Base-by-base conservation (phyloP, 1,140 invertebrate genomes). In the Luehdorfia chinensis region DNA sequence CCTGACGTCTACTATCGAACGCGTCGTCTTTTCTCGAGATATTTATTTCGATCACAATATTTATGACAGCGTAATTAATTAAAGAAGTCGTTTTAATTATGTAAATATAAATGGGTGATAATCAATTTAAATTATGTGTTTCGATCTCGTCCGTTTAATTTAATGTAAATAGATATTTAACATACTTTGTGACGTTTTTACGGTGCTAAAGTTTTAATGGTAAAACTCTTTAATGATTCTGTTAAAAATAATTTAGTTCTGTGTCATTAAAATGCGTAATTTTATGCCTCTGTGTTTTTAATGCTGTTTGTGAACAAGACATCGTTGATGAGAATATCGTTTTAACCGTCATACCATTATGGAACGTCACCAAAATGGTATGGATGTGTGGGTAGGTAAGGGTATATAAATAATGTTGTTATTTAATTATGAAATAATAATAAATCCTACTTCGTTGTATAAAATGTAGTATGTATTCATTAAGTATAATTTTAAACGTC, bases 381-480 rank as follows among this genome's bases (percentile, higher is more conserved):
- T 88, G 75, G 87, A 88, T 87, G 87, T 88, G 84, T 88, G 87
- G 87, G 87, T 88, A 88, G 87, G 87, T 88, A 87, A 87, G 87
- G 84, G 73, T 76, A 83, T 67, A 80, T 79, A 68, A 62, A 55
- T 79, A 72, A 60, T 72, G 66, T 65, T 71, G 48, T 62, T 55
- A 60, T 55, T 60, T 61, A 45, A 12, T 11, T 27, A 27, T 27
- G 25, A 7, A 27, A n/a, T 9, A 2, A n/a, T 37, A 43, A 34
- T 37, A n/a, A n/a, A n/a, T n/a, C n/a, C n/a, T n/a, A n/a, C n/a
- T n/a, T n/a, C n/a, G n/a, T 43, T 33, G n/a, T n/a, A n/a, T n/a
- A n/a, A n/a, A n/a, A n/a, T n/a, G n/a, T n/a, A n/a, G n/a, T n/a
- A n/a, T n/a, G n/a, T n/a, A n/a, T n/a, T n/a, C n/a, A n/a, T n/a